Evolutionary conservation across 2,888 invertebrate genomes (phyloP), one percentile per base, ranked within the genome.

Genomic region (Leptinotarsa tumamoca): DNA sequence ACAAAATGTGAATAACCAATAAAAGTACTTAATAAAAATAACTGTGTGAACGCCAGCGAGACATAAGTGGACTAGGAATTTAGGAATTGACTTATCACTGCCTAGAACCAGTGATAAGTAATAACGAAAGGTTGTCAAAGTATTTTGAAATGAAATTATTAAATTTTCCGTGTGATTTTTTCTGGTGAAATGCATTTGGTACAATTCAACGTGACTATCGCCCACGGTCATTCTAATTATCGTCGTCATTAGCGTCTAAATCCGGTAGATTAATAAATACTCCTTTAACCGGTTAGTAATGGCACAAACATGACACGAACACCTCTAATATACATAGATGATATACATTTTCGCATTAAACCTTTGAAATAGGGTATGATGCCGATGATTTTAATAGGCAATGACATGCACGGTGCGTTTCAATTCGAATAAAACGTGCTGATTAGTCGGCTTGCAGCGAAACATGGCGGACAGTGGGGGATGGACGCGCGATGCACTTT

Each of bases 381-480:
- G 82, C 83, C 84, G 83, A 87, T 86, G 87, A 87, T 87, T 87
- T 87, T 87, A 87, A 87, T 87, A 86, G 87, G 86, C 86, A 86
- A 87, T 87, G 87, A 87, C 87, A 87, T 87, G 86, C 84, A 85
- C 84, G 83, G 84, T 84, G 84, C 84, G 84, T 85, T 86, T 84
- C 84, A 84, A 84, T 85, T 82, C 82, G 84, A 83, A 86, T 86
- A 86, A 87, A 87, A 87, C 87, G 87, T 87, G 87, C 87, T 87
- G 87, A 87, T 87, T 87, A 87, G 87, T 85, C 84, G 80, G 83
- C 81, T 66, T 82, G 81, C 78, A 81, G 82, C 80, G 79, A 81
- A 86, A 85, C 84, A 86, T 86, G 85, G 86, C 84, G 79, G 79
- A 82, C 81, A 83, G 78, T 76, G 82, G 80, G 84, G 80, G 84